A percentile compares a stretch with the other conserved stretches of the same genome.
phyloP scores from a whole-genome alignment of 2,888 invertebrate species.

The Diplolepis rosae region DNA sequence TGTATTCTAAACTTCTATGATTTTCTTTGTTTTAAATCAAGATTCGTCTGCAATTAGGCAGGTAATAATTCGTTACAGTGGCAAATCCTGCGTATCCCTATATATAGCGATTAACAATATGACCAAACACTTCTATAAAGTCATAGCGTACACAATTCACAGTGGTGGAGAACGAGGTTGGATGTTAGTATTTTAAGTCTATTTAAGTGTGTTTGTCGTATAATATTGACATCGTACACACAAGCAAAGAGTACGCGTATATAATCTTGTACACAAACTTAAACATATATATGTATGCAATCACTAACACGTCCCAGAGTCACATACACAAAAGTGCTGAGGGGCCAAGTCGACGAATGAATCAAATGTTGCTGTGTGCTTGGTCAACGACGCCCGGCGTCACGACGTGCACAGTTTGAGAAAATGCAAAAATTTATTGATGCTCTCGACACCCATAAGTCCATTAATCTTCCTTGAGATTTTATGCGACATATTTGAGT shows the following conservation, averaged over 20 bases:
- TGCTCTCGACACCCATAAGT: conserved; percentile 9
- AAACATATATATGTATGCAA: conserved; percentile 38
- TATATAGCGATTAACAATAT: conserved; percentile 58
- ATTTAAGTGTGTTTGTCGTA: conserved; percentile 74
- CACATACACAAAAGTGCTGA: conserved; percentile 34
- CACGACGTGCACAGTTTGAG: conserved; percentile 36
- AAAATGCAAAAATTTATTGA: conserved; percentile 12
- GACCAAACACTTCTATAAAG: conserved; percentile 67
- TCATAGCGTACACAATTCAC: conserved; percentile 61
- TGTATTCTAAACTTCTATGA: too few relatives aligned
- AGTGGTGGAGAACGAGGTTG: conserved; percentile 54
- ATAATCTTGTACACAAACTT: conserved; percentile 24
- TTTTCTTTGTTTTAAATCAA: not conserved
- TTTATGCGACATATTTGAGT: too few relatives aligned
- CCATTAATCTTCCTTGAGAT: not conserved
- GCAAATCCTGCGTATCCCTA: conserved; percentile 40
- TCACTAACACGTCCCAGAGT: not conserved
- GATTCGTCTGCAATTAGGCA: conserved; percentile 29
- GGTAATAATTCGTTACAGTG: conserved; percentile 35
- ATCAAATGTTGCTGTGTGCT: conserved; percentile 63
- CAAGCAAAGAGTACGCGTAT: conserved; percentile 65
- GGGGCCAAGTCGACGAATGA: conserved; percentile 55
- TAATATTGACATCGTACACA: conserved; percentile 73
- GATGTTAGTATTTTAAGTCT: conserved; percentile 73
- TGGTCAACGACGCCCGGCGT: conserved; percentile 57